Percentiles rank a stretch among this genome's conserved stretches.
Conservation (phyloP, 92 coral and sea anemone species). For the Desmophyllum pertusum region DNA sequence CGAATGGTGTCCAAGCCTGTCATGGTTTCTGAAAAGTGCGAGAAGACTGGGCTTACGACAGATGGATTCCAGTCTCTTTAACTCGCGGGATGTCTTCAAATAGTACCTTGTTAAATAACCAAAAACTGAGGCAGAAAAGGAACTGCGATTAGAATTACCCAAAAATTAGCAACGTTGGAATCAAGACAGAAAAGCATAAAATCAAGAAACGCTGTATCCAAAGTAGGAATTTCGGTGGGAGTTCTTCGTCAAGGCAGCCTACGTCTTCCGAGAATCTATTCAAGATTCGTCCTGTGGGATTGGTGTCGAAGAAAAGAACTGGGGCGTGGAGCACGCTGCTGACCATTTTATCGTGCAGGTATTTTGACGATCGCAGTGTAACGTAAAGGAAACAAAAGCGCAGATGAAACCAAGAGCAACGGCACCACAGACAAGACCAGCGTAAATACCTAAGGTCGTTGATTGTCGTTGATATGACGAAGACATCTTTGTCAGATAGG, state of each 20-base stretch:
- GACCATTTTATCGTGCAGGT: constrained; percentile 34
- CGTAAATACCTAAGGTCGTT: neutral
- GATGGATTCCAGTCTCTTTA: neutral
- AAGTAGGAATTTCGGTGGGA: neutral
- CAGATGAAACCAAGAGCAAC: neutral
- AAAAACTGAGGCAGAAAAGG: neutral
- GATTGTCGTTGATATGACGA: constrained; percentile 6
- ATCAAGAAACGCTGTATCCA: neutral
- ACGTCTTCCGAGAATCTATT: constrained; percentile 14
- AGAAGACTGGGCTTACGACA: neutral
- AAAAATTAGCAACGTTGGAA: neutral
- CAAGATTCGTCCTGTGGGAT: neutral
- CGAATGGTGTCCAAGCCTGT: neutral
- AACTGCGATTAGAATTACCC: neutral
- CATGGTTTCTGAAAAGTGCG: neutral
- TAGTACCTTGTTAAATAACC: neutral
- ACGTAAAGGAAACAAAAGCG: neutral
- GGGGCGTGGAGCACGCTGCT: neutral
- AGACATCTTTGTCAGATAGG: constrained; percentile 21
- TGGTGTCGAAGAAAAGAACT: constrained; percentile 2
- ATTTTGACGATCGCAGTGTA: constrained; percentile 7
- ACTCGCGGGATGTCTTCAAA: neutral
- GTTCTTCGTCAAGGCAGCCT: neutral
- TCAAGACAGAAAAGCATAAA: neutral
- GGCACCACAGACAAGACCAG: neutral